phyloP scores from a whole-genome alignment of 2,797 vertebrate species.

The Anas bahamensis region DNA sequence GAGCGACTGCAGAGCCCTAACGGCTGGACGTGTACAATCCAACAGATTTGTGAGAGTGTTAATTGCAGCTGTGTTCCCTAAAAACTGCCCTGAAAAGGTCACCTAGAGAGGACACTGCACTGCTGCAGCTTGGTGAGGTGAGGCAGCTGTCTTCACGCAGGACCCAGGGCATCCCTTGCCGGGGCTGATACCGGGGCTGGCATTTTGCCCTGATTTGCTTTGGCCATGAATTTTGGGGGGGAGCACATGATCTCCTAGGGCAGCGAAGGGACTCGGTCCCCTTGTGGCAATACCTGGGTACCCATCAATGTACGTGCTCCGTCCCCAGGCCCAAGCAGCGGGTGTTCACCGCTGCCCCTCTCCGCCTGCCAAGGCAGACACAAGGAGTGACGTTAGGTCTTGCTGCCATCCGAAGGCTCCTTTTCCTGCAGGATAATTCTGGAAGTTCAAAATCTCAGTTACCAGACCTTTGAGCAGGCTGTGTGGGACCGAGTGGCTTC shows the following conservation, averaged over 20 bases:
- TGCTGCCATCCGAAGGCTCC: neutral
- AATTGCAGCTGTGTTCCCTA: neutral
- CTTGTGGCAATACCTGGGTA: fast-evolving
- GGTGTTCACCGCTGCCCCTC: neutral
- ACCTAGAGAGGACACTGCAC: neutral
- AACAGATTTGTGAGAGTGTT: neutral
- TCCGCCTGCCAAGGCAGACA: neutral
- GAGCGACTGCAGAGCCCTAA: neutral
- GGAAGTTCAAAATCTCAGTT: neutral
- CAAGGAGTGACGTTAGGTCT: no score
- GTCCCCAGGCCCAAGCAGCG: neutral
- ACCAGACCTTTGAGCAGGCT: neutral
- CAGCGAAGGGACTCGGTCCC: neutral
- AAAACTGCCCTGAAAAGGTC: fast-evolving
- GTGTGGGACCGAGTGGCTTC: neutral
- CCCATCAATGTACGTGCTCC: neutral
- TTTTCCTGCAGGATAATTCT: fast-evolving
- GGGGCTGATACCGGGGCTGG: neutral
- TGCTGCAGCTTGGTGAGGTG: no score
- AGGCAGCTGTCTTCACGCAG: neutral
- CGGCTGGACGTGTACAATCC: fast-evolving
- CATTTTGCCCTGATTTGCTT: fast-evolving
- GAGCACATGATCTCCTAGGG: neutral
- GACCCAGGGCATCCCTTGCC: fast-evolving
- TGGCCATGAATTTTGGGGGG: neutral